Base-by-base conservation (phyloP, 2,888 invertebrate genomes). In the Athalia circularis region DNA sequence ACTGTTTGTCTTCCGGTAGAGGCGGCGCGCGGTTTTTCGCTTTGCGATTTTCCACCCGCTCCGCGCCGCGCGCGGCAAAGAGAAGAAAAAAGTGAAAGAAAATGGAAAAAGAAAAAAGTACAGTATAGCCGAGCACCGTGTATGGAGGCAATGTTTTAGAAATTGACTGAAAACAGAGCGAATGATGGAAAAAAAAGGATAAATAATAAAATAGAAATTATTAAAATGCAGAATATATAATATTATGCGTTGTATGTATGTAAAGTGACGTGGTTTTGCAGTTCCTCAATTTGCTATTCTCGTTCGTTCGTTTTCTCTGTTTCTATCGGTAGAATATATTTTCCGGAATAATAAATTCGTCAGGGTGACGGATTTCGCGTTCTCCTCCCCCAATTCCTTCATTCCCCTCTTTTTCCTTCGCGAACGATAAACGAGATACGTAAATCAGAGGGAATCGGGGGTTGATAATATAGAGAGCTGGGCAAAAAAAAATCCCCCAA, bases 291-390 rank as follows among this genome's bases (percentile, higher is more conserved):
- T 59, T n/a, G 4, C 15, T 59, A 13, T n/a, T 59, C n/a, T 59
- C 6, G 13, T 59, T 59, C n/a, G n/a, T 29, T 29, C 29, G 29
- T 29, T 29, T 29, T 29, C 29, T 1, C 6, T 43, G 15, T 29
- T 3, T 48, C 45, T 11, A n/a, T 45, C 64, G 48, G 4, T 48
- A 6, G 6, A 29, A 7, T 15, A 47, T 48, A 48, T 68, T 67
- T 52, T 54, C 54, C 4, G 5, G 13, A 68, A 68, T n/a, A 68
- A 68, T 68, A 54, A 68, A 68, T 68, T 68, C 68, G 68, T 68
- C 52, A 54, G 54, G 9, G n/a, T 50, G 54, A 68, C 29, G 50
- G 68, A 68, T 68, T 54, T 29, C 50, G 68, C 29, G 52, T 54
- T 13, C 48, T 9, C 48, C 65, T 48, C 48, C 47, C 47, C 3